A percentile compares a stretch with the other conserved stretches of the same genome.
Evolutionary conservation across 2,797 vertebrate genomes (phyloP).

Genomic region (Octomys mimax): DNA sequence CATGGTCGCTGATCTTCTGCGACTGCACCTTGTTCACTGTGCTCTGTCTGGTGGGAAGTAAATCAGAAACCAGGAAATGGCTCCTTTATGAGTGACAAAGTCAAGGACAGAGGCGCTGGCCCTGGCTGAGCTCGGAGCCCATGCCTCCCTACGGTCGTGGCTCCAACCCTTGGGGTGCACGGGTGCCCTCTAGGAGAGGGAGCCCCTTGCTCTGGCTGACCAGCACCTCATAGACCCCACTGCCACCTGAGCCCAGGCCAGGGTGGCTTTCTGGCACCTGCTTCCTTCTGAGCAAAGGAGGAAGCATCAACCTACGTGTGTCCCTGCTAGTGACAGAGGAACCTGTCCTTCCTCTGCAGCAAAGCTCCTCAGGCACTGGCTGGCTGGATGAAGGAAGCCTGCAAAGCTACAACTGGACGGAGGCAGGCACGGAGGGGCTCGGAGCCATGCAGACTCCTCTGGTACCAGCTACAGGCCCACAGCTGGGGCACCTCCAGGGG

Average conservation of each 20-base stretch:
- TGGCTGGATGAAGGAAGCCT: not conserved
- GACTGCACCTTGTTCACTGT: accelerated
- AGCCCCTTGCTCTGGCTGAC: not conserved
- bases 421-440: accelerated
- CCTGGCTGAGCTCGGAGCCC: not conserved
- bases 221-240: not conserved
- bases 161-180: not conserved
- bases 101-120: accelerated
- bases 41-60: not conserved
- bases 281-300: not conserved
- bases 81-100: not conserved
- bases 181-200: too few relatives aligned
- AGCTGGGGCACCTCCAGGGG: too few relatives aligned
- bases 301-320: accelerated
- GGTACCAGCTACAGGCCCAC: accelerated
- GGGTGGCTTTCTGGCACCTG: not conserved
- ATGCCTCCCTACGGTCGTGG: not conserved
- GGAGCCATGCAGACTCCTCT: not conserved
- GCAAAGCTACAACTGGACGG: accelerated
- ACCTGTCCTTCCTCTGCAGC: accelerated
- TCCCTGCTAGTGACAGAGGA: not conserved
- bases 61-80: not conserved
- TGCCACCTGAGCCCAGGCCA: not conserved
- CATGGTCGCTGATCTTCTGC: not conserved
- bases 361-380: too few relatives aligned